These are phyloP conservation scores for Potorous gilbertii DNA, from an alignment of 2,797 vertebrate species.

Conservation along the genomic window DNA sequence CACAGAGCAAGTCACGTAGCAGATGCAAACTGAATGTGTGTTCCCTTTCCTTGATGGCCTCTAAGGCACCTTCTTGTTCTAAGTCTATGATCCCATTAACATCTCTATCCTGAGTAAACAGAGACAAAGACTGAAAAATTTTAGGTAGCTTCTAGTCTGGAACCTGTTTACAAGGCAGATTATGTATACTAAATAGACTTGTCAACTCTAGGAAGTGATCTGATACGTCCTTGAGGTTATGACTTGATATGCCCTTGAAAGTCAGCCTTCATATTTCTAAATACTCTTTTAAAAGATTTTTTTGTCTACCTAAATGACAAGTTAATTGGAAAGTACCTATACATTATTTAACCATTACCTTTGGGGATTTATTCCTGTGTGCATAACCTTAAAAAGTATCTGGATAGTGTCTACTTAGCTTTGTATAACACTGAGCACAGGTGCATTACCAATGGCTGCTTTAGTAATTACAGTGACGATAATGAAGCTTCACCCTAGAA, in stretches of 20 bases:
- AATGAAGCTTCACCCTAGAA: background rate
- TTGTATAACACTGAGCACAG: slow-evolving; percentile 49
- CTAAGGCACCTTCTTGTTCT: background rate
- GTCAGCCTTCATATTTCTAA: slow-evolving; percentile 51
- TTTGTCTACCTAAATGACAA: slow-evolving; percentile 4
- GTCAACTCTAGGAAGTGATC: background rate
- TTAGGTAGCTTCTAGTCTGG: background rate
- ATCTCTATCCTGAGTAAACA: background rate
- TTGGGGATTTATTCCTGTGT: slow-evolving; percentile 56
- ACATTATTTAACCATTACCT: slow-evolving; percentile 41
- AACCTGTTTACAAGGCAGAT: background rate
- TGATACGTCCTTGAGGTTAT: background rate
- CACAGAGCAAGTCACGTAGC: background rate
- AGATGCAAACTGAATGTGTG: background rate
- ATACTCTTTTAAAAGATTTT: slow-evolving; percentile 20
- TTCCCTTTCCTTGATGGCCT: background rate
- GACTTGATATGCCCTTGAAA: background rate
- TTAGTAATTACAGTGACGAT: slow-evolving; percentile 29
- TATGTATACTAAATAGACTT: background rate
- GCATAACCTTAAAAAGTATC: slow-evolving; percentile 59
- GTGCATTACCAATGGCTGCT: slow-evolving; percentile 17
- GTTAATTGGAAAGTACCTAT: slow-evolving; percentile 3
- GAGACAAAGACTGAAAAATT: background rate
- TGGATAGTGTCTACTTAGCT: slow-evolving; percentile 47
- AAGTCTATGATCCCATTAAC: background rate